Evolutionary conservation across 2,797 vertebrate species (phyloP), one percentile per base, ranked within the genome.

Genomic region (Xyrichtys novacula): DNA sequence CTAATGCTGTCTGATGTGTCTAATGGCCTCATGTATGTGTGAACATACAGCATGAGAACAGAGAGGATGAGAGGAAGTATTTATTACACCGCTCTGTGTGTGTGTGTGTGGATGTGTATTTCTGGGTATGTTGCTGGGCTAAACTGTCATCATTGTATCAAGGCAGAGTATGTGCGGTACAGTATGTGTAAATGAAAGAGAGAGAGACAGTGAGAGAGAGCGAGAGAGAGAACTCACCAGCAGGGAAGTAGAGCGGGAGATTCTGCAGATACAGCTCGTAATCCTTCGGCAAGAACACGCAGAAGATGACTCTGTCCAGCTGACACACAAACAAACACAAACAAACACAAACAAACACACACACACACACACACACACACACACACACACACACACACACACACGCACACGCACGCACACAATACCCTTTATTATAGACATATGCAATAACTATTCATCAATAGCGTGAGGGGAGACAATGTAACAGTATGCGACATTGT

Each of bases 261-360:
- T 88, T 94, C 19, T 88, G 81, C 69, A 85, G 90, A 89, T 97
- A 97, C 60, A 97, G 91, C 65, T 83, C 80, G 60, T 95, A 92
- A 26, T 97, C 96, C 81, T 89, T 92, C 17, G 95, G 94, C 76
- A 95, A 88, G 75, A 96, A 97, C 78, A 96, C 94, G 11, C 96
- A 97, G 92, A 97, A 91, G 85, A 97, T 86, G 71, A 97, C 84
- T 76, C 96, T 94, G 78, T 97, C 96, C 86, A 97, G 86, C 96
- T 97, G 90, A 88, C 19, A 83, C 40, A 80, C 65, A 77, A 59
- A 74, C 55, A 68, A 17, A 68, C 22, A 74, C 64, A 59, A 49
- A 69, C 36, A 69, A 44, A 65, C 65, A 65, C 49, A 57, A 43
- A 59, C 39, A 59, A 61, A 60, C 61, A 60, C 23, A 72, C 22